Evolutionary conservation across 2,888 invertebrate species (phyloP).

Genomic region (Agrochola lota): DNA sequence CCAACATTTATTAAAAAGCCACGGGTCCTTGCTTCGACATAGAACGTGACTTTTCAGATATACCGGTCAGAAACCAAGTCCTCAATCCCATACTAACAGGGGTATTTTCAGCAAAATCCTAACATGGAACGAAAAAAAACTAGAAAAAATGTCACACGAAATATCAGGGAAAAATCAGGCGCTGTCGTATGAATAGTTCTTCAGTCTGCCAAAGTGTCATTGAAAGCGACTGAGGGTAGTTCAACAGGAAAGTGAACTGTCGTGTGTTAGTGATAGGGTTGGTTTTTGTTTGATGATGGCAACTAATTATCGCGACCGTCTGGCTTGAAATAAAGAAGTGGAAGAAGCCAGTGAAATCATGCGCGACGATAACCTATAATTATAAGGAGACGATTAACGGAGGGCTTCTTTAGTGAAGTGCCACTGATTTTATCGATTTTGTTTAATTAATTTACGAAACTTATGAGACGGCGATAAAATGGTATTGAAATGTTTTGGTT

Average conservation of each 20-base stretch:
- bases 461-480: background rate
- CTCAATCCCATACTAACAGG: slow-evolving; percentile 46
- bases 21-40: slow-evolving; percentile 6
- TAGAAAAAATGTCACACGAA: slow-evolving; percentile 70
- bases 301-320: slow-evolving; percentile 77
- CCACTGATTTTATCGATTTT: slow-evolving; percentile 46
- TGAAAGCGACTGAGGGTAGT: slow-evolving; percentile 67
- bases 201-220: slow-evolving; percentile 75
- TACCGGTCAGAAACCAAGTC: slow-evolving; percentile 32
- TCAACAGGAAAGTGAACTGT: slow-evolving; percentile 60
- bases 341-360: slow-evolving; percentile 82
- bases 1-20: slow-evolving; percentile 16
- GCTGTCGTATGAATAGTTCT: slow-evolving; percentile 78
- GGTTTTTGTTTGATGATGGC: slow-evolving; percentile 45
- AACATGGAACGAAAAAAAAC: slow-evolving; percentile 55
- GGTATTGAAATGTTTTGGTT: background rate
- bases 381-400: slow-evolving; percentile 79
- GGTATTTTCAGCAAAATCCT: slow-evolving; percentile 62
- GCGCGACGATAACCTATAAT: slow-evolving; percentile 82
- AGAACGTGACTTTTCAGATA: slow-evolving; percentile 54
- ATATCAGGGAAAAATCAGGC: slow-evolving; percentile 72
- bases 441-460: background rate
- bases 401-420: slow-evolving; percentile 73
- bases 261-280: slow-evolving; percentile 40
- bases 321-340: slow-evolving; percentile 75